These are phyloP conservation scores for Zaprionus ghesquierei DNA, from an alignment of 1,140 invertebrate species.

Conservation along the genomic window DNA sequence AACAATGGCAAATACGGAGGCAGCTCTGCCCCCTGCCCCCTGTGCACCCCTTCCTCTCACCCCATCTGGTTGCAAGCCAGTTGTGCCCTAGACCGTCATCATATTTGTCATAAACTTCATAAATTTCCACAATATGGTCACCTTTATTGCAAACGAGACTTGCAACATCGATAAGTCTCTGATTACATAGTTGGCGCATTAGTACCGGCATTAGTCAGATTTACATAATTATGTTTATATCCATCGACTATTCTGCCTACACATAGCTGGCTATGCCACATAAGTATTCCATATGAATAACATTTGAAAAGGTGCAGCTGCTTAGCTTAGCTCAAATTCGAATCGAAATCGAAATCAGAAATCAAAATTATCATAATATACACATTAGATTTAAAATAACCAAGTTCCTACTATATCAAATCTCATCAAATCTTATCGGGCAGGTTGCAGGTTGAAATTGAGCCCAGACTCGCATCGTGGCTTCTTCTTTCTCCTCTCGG, in stretches of 20 bases:
- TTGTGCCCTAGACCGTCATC: conserved; percentile 71
- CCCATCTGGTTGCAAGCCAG: conserved; percentile 49
- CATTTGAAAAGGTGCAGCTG: conserved; percentile 25
- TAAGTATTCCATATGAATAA: conserved; percentile 4
- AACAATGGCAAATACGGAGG: conserved; percentile 47
- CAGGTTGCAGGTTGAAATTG: not conserved
- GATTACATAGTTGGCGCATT: conserved; percentile 60
- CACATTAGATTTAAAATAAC: conserved; percentile 35
- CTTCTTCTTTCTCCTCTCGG: not conserved
- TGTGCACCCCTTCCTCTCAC: not conserved
- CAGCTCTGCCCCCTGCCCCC: conserved; percentile 13
- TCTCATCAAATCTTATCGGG: conserved; percentile 27
- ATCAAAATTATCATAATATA: conserved; percentile 41
- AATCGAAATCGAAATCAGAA: conserved; percentile 8
- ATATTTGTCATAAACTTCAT: conserved; percentile 79
- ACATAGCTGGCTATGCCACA: not conserved
- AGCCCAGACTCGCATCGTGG: not conserved
- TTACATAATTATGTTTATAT: conserved; percentile 77
- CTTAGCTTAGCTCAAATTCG: too few species aligned
- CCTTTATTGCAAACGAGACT: conserved; percentile 16
- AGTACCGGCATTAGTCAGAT: conserved; percentile 46
- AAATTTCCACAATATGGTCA: conserved; percentile 34
- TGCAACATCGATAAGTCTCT: conserved; percentile 58
- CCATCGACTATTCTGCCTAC: conserved; percentile 15
- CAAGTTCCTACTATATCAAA: conserved; percentile 43